Conservation (phyloP, 2,888 invertebrate genomes). For the Venusia cambrica region DNA sequence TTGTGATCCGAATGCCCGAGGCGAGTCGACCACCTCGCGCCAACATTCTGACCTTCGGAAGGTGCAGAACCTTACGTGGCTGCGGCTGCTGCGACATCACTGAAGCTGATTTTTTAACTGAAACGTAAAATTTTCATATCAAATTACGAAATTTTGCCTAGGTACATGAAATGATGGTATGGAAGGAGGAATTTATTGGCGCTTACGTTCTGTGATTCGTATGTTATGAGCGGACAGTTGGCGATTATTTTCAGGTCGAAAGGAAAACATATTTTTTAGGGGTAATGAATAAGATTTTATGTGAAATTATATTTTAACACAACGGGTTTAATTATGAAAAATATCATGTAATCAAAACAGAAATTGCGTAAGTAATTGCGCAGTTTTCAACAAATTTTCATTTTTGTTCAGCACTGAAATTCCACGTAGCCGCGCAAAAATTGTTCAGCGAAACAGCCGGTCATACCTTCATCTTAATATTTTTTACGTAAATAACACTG, state of each 20-base stretch:
- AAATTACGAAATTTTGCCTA: too few relatives aligned
- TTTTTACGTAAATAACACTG: slow-evolving; percentile 28
- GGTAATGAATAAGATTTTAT: neutral
- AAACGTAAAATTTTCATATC: slow-evolving; percentile 24
- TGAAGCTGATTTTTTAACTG: slow-evolving; percentile 45
- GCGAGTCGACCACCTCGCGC: slow-evolving; percentile 44
- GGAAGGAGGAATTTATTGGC: neutral
- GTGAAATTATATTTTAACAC: neutral
- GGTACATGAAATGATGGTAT: neutral
- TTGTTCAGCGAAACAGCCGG: slow-evolving; percentile 34
- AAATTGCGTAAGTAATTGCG: slow-evolving; percentile 15
- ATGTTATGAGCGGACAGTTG: slow-evolving; percentile 58
- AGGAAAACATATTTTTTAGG: slow-evolving; percentile 56
- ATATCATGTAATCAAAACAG: slow-evolving; percentile 4
- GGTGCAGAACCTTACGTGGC: slow-evolving; percentile 55
- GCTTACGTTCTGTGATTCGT: slow-evolving; percentile 56
- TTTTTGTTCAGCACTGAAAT: slow-evolving; percentile 25
- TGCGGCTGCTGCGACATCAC: slow-evolving; percentile 46
- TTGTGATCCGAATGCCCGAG: slow-evolving; percentile 61
- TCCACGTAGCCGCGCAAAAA: slow-evolving; percentile 52
- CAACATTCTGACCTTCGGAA: slow-evolving; percentile 65
- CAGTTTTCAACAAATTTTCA: neutral
- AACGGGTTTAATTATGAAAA: neutral
- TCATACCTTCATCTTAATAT: slow-evolving; percentile 52
- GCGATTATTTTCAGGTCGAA: slow-evolving; percentile 52